Conservation (phyloP, 2,113 vertebrate species). For the Thinocorus orbignyianus region DNA sequence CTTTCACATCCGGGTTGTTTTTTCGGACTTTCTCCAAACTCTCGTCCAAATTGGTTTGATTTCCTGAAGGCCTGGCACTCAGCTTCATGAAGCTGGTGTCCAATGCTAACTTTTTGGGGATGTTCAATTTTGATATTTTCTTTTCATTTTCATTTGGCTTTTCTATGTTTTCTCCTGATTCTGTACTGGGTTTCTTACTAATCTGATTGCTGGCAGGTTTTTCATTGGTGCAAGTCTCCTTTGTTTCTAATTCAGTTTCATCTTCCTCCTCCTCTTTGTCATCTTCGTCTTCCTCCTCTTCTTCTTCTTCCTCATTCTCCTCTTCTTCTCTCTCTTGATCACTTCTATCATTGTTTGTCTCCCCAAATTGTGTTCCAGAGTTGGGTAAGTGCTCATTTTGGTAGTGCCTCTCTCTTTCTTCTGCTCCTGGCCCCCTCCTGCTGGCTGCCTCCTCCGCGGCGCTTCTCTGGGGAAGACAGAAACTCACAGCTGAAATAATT, state of each 20-base stretch:
- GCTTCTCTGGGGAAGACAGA: constrained; percentile 66
- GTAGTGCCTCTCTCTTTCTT: constrained; percentile 42
- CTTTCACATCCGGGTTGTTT: constrained; percentile 86
- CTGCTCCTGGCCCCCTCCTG: background rate
- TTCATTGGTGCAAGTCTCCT: background rate
- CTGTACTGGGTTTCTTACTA: background rate
- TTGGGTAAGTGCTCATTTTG: constrained; percentile 49
- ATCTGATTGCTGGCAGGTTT: background rate
- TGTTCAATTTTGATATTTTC: constrained; percentile 87
- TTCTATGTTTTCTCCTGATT: constrained; percentile 16
- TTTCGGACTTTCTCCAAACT: constrained; percentile 87
- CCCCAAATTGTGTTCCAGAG: background rate
- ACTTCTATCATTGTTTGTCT: constrained; percentile 32
- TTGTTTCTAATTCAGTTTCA: background rate
- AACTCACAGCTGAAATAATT: constrained; percentile 33
- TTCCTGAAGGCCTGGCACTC: constrained; percentile 93
- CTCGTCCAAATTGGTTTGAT: constrained; percentile 92
- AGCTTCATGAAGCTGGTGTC: constrained; percentile 87
- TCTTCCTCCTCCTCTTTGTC: constrained; percentile 4
- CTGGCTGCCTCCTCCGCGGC: background rate
- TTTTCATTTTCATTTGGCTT: constrained; percentile 75
- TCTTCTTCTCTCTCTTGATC: constrained; percentile 54
- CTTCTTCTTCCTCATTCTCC: background rate
- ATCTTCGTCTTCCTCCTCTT: background rate
- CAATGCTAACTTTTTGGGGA: constrained; percentile 85